Evolutionary conservation across 2,797 vertebrate genomes (phyloP).

Genomic region (Pseudochaenichthys georgianus): DNA sequence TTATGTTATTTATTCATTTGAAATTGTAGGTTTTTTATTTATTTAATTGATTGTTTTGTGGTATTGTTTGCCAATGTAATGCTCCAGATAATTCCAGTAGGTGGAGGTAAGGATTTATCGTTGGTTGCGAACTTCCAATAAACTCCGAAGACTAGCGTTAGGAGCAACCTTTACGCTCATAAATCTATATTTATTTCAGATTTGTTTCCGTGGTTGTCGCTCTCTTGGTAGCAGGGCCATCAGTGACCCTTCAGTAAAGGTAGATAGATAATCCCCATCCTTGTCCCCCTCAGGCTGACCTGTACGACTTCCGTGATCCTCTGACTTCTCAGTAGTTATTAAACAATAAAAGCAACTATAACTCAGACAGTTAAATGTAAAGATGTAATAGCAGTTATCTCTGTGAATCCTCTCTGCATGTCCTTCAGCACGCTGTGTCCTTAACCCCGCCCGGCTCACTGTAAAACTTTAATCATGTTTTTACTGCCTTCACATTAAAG

Average conservation of each 20-base stretch:
- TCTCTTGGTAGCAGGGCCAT: background rate
- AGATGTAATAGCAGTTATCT: background rate
- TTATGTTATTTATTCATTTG: too few relatives aligned
- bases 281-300: background rate
- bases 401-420: background rate
- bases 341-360: background rate
- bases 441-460: background rate
- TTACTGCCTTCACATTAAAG: conserved; percentile 36
- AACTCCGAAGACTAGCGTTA: too few relatives aligned
- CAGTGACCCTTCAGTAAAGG: background rate
- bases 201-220: background rate
- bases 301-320: background rate
- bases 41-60: too few relatives aligned
- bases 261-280: background rate
- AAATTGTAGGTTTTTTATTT: too few relatives aligned
- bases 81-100: too few relatives aligned
- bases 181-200: too few relatives aligned
- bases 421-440: conserved; percentile 7
- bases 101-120: too few relatives aligned
- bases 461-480: conserved; percentile 26
- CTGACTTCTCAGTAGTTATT: conserved; percentile 1
- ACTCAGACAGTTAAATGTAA: background rate
- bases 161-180: too few relatives aligned
- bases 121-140: too few relatives aligned
- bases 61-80: too few relatives aligned